Conservation (phyloP, 2,888 invertebrate species). For the Lasioglossum lativentre region DNA sequence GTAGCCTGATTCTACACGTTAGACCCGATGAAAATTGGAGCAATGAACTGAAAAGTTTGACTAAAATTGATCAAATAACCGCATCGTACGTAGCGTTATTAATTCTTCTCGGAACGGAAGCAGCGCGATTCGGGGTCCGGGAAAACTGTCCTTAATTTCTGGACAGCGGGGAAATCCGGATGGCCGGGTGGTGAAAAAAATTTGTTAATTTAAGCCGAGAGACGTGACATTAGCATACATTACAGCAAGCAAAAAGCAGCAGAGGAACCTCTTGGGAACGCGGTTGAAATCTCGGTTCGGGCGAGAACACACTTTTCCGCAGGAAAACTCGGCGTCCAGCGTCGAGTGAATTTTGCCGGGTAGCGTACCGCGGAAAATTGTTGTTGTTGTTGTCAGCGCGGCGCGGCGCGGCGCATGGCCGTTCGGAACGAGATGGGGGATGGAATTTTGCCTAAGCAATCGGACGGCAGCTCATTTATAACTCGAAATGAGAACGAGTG, state of each 20-base stretch:
- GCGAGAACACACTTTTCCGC: background rate
- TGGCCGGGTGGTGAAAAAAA: background rate
- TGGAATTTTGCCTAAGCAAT: slow-evolving; percentile 32
- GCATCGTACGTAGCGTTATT: background rate
- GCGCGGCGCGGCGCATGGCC: too few species aligned
- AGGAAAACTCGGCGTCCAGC: background rate
- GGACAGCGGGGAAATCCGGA: background rate
- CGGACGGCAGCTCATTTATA: slow-evolving; percentile 16
- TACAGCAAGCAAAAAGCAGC: background rate
- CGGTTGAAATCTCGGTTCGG: background rate
- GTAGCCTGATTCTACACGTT: too few species aligned
- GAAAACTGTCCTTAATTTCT: background rate
- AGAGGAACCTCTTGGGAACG: background rate
- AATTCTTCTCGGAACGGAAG: background rate
- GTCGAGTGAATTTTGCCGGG: background rate
- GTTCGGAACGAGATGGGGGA: background rate
- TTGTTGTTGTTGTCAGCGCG: background rate
- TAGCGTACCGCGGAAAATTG: background rate
- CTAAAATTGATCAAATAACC: too few species aligned
- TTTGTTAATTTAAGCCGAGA: background rate
- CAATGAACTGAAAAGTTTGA: too few species aligned
- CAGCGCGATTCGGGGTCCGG: background rate
- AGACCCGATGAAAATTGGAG: too few species aligned
- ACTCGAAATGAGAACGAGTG: slow-evolving; percentile 12
- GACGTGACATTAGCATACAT: slow-evolving; percentile 8